phyloP scores from a whole-genome alignment of 1,140 invertebrate species.

The Polypedilum pembai region DNA sequence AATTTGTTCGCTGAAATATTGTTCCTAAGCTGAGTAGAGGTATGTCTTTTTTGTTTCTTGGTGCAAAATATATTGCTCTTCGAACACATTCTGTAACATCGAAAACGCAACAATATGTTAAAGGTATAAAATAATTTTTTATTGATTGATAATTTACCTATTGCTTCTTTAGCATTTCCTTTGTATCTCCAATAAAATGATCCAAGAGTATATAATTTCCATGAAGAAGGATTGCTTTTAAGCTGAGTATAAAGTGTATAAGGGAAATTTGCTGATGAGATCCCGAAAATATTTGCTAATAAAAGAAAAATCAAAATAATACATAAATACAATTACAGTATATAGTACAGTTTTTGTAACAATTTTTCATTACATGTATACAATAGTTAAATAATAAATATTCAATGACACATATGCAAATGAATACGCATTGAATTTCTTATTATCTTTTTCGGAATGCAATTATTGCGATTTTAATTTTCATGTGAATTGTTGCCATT shows the following conservation, averaged over 20 bases:
- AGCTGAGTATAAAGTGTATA: constrained; percentile 57
- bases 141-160: constrained; percentile 37
- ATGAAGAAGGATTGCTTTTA: constrained; percentile 64
- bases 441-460: too few species aligned
- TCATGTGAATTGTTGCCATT: too few species aligned
- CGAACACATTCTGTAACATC: constrained; percentile 75
- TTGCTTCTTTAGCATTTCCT: constrained; percentile 66
- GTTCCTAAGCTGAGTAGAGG: constrained; percentile 74
- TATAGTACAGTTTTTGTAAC: too few species aligned
- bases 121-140: too few species aligned
- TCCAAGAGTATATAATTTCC: constrained; percentile 77
- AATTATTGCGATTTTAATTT: too few species aligned
- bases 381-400: too few species aligned
- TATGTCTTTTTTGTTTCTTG: constrained; percentile 67
- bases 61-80: constrained; percentile 67
- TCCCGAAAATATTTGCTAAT: neutral
- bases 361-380: too few species aligned
- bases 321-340: too few species aligned
- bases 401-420: too few species aligned
- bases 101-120: neutral
- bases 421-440: too few species aligned
- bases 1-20: constrained; percentile 64
- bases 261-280: constrained; percentile 58
- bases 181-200: constrained; percentile 77
- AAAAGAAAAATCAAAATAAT: too few species aligned